A percentile compares a stretch with the other conserved stretches of the same genome.
These are phyloP conservation scores for Pilophorus perplexus DNA, from an alignment of 2,888 invertebrate genomes.

Conservation along the genomic window DNA sequence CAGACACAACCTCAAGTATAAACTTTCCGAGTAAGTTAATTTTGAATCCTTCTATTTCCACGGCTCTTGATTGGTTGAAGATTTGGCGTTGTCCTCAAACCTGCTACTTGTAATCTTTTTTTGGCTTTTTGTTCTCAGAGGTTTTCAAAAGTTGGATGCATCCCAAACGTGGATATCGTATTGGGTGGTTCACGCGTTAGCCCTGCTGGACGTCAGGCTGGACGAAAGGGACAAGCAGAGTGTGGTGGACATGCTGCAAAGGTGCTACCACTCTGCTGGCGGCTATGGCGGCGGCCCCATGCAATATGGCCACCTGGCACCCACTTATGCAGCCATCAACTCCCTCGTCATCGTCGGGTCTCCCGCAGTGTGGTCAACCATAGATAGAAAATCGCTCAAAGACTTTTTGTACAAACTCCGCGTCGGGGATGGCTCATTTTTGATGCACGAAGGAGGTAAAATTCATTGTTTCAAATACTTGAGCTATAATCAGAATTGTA, in stretches of 20 bases:
- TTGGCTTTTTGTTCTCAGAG: too few relatives aligned
- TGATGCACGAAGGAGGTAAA: constrained; percentile 75
- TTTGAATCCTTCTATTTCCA: background rate
- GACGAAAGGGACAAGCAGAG: constrained; percentile 58
- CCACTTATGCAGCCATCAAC: constrained; percentile 96
- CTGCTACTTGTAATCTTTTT: too few relatives aligned
- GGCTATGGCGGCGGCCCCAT: constrained; percentile 93
- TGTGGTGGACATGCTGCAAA: constrained; percentile 61
- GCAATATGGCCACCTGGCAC: constrained; percentile 89
- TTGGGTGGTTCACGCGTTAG: constrained; percentile 91
- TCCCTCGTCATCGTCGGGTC: constrained; percentile 83
- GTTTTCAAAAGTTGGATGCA: constrained; percentile 75
- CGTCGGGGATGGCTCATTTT: constrained; percentile 84
- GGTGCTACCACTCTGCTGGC: constrained; percentile 68
- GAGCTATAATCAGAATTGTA: background rate
- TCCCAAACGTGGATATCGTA: constrained; percentile 96
- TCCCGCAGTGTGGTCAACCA: constrained; percentile 78
- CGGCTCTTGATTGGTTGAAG: background rate
- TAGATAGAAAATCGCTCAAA: constrained; percentile 74
- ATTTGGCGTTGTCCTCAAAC: too few relatives aligned
- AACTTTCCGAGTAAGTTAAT: background rate
- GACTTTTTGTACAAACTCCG: constrained; percentile 76
- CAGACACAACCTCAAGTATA: background rate
- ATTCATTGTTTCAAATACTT: background rate
- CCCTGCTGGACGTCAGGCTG: constrained; percentile 67